phyloP scores from a whole-genome alignment of 2,888 invertebrate species.

The Synergus itoensis region DNA sequence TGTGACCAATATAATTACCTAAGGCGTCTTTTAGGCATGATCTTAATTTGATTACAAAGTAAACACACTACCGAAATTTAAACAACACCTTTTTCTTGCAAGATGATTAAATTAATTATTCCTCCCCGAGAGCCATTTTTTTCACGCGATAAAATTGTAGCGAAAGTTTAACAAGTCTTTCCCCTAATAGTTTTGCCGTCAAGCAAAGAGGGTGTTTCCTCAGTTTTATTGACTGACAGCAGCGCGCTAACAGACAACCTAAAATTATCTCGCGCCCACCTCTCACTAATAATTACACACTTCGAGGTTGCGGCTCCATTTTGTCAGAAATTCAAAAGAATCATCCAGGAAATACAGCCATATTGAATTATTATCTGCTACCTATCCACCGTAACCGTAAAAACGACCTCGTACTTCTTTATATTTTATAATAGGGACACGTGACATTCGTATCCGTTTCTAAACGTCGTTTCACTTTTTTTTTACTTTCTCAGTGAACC shows the following conservation, averaged over 20 bases:
- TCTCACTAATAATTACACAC: conserved; percentile 54
- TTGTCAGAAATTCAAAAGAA: conserved; percentile 67
- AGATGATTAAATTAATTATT: conserved; percentile 19
- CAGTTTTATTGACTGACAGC: conserved; percentile 58
- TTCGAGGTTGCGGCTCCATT: conserved; percentile 57
- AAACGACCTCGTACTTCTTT: conserved; percentile 19
- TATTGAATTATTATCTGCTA: conserved; percentile 55
- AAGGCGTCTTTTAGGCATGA: neutral
- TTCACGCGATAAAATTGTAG: conserved; percentile 7
- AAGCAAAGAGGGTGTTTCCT: conserved; percentile 59
- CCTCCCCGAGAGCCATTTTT: neutral
- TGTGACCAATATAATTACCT: neutral
- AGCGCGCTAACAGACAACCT: conserved; percentile 65
- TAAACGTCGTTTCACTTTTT: conserved; percentile 20
- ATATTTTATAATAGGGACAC: conserved; percentile 25
- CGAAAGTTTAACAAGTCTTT: conserved; percentile 29
- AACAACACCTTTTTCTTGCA: neutral
- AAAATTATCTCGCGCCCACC: conserved; percentile 67
- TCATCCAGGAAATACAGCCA: conserved; percentile 63
- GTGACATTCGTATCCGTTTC: conserved; percentile 43
- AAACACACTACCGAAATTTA: neutral
- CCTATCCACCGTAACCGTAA: conserved; percentile 34
- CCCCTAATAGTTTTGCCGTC: conserved; percentile 19
- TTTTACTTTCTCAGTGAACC: conserved; percentile 21
- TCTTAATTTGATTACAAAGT: neutral